phyloP scores from a whole-genome alignment of 30 jellyfish, hydroid and myxozoan genomes.

The Catostylus mosaicus region DNA sequence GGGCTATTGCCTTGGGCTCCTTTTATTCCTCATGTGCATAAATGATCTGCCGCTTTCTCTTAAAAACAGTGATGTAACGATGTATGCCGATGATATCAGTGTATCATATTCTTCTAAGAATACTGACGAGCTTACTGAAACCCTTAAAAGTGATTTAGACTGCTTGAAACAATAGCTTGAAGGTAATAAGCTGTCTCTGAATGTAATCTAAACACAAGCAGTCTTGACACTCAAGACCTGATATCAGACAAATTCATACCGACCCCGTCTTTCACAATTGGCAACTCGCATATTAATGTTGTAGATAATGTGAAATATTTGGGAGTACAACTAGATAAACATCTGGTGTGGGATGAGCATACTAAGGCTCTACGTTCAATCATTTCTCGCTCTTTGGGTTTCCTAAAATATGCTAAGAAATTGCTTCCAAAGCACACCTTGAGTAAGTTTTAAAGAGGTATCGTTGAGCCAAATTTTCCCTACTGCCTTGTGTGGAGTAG shows the following conservation, averaged over 20 bases:
- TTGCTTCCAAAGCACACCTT: too few relatives aligned
- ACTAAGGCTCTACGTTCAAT: not conserved
- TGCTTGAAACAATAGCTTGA: not conserved
- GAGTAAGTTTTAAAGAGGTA: not conserved
- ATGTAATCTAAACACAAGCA: not conserved
- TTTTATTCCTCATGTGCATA: too few relatives aligned
- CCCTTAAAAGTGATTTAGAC: not conserved
- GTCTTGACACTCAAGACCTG: not conserved
- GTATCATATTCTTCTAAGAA: not conserved
- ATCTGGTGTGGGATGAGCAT: conserved; percentile 16
- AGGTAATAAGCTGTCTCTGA: not conserved
- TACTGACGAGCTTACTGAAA: not conserved
- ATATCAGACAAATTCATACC: conserved; percentile 1
- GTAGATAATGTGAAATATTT: conserved; percentile 7
- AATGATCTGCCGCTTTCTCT: not conserved
- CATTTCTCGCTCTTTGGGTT: conserved; percentile 1
- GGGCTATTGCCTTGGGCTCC: too few relatives aligned
- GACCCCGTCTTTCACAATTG: conserved; percentile 4
- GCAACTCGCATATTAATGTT: conserved; percentile 1
- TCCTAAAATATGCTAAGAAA: not conserved
- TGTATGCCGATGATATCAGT: not conserved
- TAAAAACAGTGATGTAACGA: not conserved
- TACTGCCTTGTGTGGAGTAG: too few relatives aligned
- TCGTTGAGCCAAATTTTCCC: too few relatives aligned
- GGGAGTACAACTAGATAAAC: not conserved